Base-by-base conservation (phyloP, 2,797 vertebrate genomes). In the Masticophis lateralis region DNA sequence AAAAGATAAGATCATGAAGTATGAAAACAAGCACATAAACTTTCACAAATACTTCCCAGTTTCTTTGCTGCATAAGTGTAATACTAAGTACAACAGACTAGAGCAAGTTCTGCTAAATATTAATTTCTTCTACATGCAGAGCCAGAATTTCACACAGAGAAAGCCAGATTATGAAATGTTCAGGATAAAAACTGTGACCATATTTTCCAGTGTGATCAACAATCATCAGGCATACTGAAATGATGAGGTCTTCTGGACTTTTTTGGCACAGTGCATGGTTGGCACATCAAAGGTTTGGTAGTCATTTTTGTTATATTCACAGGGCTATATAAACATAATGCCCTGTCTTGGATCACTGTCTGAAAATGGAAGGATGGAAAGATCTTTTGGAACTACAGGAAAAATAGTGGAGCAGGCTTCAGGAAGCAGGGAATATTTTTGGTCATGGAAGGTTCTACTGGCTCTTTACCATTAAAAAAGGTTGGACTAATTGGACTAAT, bases 131-230 rank as follows among this genome's bases (percentile, higher is more conserved):
- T 88, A 74, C 27, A 22, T 88, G 63, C n/a, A 57, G 87, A 91
- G 47, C 87, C 87, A 91, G 66, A 89, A 89, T 89, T 91, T 91
- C 47, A 89, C 47, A 63, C 28, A 18, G n/a, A 51, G 47, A 57
- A 93, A 69, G 87, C 66, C 86, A 83, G 87, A 93, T 93, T 91
- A 87, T 88, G 90, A 93, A 90, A 93, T 47, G 57, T 53, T 92
- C 89, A 90, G 88, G 18, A 43, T 18, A 43, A 83, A 93, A 90
- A 90, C 55, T 69, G 88, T 53, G 87, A 53, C 89, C 60, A 87
- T 53, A 37, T 93, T 93, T 89, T 66, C 51, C 92, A 90, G 37
- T 89, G 18, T 43, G 37, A 37, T 61, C 57, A 86, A 91, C 93
- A 91, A 25, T 74, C 28, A 87, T 28, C 37, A 91, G 10, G n/a